phyloP scores from a whole-genome alignment of 1,140 invertebrate species.

The Phortica variegata region DNA sequence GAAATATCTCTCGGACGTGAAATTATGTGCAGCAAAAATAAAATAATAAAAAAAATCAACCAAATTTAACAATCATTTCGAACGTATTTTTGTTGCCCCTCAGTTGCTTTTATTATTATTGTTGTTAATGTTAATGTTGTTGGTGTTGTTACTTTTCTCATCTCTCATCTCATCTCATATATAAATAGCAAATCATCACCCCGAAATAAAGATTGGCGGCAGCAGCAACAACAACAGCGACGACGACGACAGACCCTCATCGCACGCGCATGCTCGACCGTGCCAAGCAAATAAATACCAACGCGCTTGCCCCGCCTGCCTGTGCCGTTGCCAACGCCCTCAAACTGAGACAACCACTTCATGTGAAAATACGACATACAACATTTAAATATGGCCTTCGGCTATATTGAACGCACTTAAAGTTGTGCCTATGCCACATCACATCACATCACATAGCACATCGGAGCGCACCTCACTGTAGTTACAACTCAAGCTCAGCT shows the following conservation, averaged over 20 bases:
- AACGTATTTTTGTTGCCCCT: not conserved
- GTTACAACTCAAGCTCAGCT: too few relatives aligned
- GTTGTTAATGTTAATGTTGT: too few relatives aligned
- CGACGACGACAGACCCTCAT: too few relatives aligned
- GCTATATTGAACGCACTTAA: slow-evolving; percentile 31
- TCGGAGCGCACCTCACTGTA: too few relatives aligned
- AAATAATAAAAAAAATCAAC: not conserved
- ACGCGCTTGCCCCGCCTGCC: too few relatives aligned
- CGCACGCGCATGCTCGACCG: not conserved
- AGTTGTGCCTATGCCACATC: slow-evolving; percentile 17
- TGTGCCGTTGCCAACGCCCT: too few relatives aligned
- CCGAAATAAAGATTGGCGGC: slow-evolving; percentile 7
- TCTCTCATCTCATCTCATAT: slow-evolving; percentile 5
- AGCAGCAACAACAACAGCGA: too few relatives aligned
- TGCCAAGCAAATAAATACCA: not conserved
- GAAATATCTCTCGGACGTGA: slow-evolving; percentile 20
- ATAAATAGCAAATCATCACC: slow-evolving; percentile 45
- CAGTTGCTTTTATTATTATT: too few relatives aligned
- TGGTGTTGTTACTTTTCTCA: too few relatives aligned
- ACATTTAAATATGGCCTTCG: slow-evolving; percentile 34
- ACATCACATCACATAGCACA: not conserved
- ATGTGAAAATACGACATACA: slow-evolving; percentile 14
- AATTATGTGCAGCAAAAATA: not conserved
- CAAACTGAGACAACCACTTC: slow-evolving; percentile 3
- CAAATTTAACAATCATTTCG: not conserved